Evolutionary conservation across 2,797 vertebrate species (phyloP).

Genomic region (Mionectes olivaceus): DNA sequence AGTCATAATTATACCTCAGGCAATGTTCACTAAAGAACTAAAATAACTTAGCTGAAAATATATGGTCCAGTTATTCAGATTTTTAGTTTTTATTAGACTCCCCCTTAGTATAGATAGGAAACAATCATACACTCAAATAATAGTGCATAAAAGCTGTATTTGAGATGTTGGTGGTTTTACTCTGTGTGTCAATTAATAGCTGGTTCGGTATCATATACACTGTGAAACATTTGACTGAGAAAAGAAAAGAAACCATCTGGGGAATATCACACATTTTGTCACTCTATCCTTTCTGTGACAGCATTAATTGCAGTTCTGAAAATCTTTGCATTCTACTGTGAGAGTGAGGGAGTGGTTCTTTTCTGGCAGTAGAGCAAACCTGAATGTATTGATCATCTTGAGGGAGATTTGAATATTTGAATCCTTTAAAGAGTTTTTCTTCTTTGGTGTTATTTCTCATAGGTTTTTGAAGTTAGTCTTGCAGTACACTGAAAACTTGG

Average conservation of each 20-base stretch:
- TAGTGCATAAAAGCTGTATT: not conserved
- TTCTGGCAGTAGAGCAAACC: not conserved
- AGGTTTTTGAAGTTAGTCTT: slow-evolving; percentile 79
- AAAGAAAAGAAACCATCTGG: not conserved
- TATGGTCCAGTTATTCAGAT: not conserved
- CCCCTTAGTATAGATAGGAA: not conserved
- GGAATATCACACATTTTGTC: not conserved
- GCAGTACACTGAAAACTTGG: slow-evolving; percentile 79
- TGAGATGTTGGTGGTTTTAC: not conserved
- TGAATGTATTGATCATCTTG: not conserved
- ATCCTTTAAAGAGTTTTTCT: not conserved
- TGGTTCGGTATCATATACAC: not conserved
- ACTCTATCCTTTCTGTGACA: not conserved
- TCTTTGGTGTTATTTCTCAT: not conserved
- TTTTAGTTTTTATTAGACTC: not conserved
- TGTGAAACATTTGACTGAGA: not conserved
- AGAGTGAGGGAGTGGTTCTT: not conserved
- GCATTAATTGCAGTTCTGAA: not conserved
- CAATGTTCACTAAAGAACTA: not conserved
- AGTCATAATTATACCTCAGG: not conserved
- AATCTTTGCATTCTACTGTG: not conserved
- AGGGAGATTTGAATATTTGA: not conserved
- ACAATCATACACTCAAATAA: not conserved
- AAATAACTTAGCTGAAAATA: not conserved
- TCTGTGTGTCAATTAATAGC: not conserved